Conservation (phyloP, 1,140 invertebrate genomes). For the Heliconius congener region DNA sequence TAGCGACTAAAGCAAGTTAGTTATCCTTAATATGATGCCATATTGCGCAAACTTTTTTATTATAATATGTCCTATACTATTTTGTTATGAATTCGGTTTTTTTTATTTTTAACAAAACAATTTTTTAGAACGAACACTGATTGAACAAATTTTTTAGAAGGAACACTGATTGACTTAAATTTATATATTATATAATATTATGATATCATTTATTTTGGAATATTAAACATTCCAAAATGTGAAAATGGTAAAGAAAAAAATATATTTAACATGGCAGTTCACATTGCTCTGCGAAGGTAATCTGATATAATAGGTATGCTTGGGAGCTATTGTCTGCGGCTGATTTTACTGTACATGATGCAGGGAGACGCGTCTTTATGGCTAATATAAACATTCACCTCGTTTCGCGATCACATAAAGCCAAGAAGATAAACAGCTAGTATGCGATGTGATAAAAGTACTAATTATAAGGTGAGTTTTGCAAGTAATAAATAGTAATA, state of each 20-base stretch:
- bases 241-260: not conserved
- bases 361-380: not conserved
- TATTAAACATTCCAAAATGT: too few relatives aligned
- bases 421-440: not conserved
- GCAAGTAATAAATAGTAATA: not conserved
- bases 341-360: slow-evolving; percentile 11
- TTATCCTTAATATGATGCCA: slow-evolving; percentile 39
- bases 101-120: not conserved
- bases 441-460: not conserved
- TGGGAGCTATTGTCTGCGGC: not conserved
- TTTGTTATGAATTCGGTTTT: not conserved
- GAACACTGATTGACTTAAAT: too few relatives aligned
- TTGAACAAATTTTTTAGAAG: too few relatives aligned
- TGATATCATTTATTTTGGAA: too few relatives aligned
- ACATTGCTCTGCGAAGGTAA: not conserved
- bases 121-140: too few relatives aligned
- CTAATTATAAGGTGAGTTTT: not conserved
- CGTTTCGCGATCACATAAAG: not conserved
- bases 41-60: slow-evolving; percentile 16
- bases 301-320: slow-evolving; percentile 9
- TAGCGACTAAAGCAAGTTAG: not conserved
- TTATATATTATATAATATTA: too few relatives aligned
- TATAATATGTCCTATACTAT: not conserved
- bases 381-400: slow-evolving; percentile 10
- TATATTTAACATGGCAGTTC: not conserved